These are phyloP conservation scores for Ctenoplectra terminalis DNA, from an alignment of 1,140 invertebrate genomes.

Conservation along the genomic window DNA sequence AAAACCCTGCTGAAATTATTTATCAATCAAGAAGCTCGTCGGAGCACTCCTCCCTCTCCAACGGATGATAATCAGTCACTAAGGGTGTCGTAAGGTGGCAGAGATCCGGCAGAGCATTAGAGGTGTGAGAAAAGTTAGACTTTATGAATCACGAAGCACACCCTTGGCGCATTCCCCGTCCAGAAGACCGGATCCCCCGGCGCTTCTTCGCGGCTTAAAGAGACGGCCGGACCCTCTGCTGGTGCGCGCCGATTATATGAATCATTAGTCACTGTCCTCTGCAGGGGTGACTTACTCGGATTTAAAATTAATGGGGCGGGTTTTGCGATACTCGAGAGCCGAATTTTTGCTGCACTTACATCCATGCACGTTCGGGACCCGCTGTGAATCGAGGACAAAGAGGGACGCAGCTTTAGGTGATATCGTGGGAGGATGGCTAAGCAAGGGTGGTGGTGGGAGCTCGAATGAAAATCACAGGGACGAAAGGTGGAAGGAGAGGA, in stretches of 20 bases:
- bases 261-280: conserved; percentile 71
- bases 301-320: conserved; percentile 71
- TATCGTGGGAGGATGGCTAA: not conserved
- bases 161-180: conserved; percentile 55
- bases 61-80: conserved; percentile 62
- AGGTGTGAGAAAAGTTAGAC: conserved; percentile 63
- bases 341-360: conserved; percentile 71
- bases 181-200: conserved; percentile 42
- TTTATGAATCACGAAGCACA: conserved; percentile 68
- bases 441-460: not conserved
- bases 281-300: conserved; percentile 71
- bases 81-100: conserved; percentile 21
- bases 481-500: conserved; percentile 23
- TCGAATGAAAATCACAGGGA: conserved; percentile 24
- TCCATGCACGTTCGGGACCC: conserved; percentile 39
- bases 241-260: conserved; percentile 61
- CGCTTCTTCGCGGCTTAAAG: conserved; percentile 64
- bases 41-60: not conserved
- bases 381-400: conserved; percentile 9
- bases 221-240: conserved; percentile 61
- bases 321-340: conserved; percentile 68
- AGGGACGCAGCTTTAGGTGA: too few species aligned
- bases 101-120: conserved; percentile 24
- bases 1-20: conserved; percentile 2
- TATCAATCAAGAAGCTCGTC: conserved; percentile 4